Conservation (phyloP, 2,888 invertebrate species). For the Archips crataeganus region DNA sequence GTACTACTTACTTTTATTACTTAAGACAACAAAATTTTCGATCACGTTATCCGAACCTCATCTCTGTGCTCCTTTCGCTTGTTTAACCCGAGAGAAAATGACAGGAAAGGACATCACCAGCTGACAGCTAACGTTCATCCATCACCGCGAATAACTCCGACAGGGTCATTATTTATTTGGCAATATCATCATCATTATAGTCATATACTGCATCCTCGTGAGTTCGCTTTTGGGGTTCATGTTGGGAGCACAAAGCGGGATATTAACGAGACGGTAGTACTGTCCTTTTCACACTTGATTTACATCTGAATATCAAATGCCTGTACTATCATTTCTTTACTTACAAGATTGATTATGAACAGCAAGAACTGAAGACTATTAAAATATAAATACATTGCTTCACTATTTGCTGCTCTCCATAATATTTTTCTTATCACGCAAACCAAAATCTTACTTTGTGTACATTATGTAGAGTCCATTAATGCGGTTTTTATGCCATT, state of each 20-base stretch:
- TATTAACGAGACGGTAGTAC: background rate
- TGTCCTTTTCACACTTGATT: background rate
- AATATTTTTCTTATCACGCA: too few relatives aligned
- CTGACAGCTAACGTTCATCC: constrained; percentile 56
- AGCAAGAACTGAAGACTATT: too few relatives aligned
- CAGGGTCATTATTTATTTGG: constrained; percentile 75
- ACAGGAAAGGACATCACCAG: constrained; percentile 52
- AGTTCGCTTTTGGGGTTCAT: constrained; percentile 47
- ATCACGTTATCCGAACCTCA: background rate
- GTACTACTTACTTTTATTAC: background rate
- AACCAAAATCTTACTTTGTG: too few relatives aligned
- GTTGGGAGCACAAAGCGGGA: constrained; percentile 43
- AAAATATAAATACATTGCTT: too few relatives aligned
- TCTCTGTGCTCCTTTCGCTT: constrained; percentile 16
- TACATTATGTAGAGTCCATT: too few relatives aligned
- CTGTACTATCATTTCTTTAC: too few relatives aligned
- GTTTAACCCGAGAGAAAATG: constrained; percentile 47
- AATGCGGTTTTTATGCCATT: too few relatives aligned
- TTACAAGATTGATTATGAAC: too few relatives aligned
- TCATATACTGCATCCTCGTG: constrained; percentile 51
- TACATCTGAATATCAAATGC: too few relatives aligned
- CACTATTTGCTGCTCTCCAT: too few relatives aligned
- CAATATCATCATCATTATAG: constrained; percentile 71
- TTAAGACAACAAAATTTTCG: too few relatives aligned
- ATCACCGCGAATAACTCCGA: constrained; percentile 71